Percentiles rank a stretch among this genome's conserved stretches.
Conservation (phyloP, 2,888 invertebrate species). For the Ichneumoninae sp. region DNA sequence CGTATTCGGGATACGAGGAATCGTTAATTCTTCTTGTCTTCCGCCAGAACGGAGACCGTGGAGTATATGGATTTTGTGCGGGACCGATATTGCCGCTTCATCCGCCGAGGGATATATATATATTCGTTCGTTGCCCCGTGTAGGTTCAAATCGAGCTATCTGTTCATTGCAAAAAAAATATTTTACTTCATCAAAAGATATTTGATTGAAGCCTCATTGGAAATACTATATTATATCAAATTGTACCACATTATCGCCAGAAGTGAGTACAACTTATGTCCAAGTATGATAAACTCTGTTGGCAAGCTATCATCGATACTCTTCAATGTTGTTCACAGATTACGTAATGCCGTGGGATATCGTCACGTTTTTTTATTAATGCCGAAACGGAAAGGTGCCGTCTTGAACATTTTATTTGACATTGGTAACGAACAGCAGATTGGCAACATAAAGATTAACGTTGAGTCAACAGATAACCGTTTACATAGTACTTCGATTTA, state of each 20-base stretch:
- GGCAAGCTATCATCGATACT: conserved; percentile 1
- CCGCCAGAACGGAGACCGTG: conserved; percentile 21
- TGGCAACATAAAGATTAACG: too few relatives aligned
- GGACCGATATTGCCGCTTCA: conserved; percentile 3
- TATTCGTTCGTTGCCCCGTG: background rate
- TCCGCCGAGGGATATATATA: background rate
- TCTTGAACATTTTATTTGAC: too few relatives aligned
- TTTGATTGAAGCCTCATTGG: conserved; percentile 7
- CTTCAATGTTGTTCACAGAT: background rate
- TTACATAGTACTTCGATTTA: too few relatives aligned
- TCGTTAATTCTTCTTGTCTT: conserved; percentile 70
- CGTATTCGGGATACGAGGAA: conserved; percentile 70
- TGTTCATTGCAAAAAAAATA: background rate
- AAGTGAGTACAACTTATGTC: background rate
- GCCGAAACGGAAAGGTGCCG: too few relatives aligned
- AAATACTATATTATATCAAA: conserved; percentile 8
- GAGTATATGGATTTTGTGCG: conserved; percentile 33
- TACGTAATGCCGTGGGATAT: too few relatives aligned
- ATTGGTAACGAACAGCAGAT: too few relatives aligned
- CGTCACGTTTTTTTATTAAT: too few relatives aligned
- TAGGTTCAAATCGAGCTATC: background rate
- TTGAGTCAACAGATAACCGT: too few relatives aligned
- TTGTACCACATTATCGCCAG: background rate
- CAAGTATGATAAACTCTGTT: conserved; percentile 12
- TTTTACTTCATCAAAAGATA: conserved; percentile 11